Conservation (phyloP, 2,888 invertebrate species). For the Colostygia pectinataria region DNA sequence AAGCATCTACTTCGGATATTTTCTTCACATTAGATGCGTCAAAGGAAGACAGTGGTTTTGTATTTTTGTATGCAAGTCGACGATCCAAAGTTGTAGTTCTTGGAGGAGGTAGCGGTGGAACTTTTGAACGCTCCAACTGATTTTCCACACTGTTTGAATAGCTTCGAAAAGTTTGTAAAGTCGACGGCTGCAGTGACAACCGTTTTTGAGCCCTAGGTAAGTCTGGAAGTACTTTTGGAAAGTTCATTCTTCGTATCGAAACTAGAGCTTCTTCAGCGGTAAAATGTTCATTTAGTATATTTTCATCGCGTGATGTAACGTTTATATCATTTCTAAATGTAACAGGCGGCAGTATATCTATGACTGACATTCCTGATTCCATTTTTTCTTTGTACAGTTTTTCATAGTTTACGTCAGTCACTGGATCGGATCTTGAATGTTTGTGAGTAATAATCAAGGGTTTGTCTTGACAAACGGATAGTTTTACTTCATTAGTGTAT, state of each 20-base stretch:
- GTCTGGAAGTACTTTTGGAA: slow-evolving; percentile 93
- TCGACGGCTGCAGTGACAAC: slow-evolving; percentile 85
- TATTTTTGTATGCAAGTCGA: slow-evolving; percentile 71
- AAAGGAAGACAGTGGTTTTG: slow-evolving; percentile 70
- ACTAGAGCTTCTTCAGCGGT: slow-evolving; percentile 88
- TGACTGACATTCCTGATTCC: slow-evolving; percentile 47
- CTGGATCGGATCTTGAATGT: slow-evolving; percentile 87
- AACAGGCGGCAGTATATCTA: slow-evolving; percentile 69
- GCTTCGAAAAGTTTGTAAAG: slow-evolving; percentile 67
- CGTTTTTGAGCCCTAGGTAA: slow-evolving; percentile 84
- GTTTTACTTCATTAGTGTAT: slow-evolving; percentile 67
- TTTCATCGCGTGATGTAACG: slow-evolving; percentile 88
- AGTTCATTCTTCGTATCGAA: slow-evolving; percentile 89
- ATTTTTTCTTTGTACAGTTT: slow-evolving; percentile 60
- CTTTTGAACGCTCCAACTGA: slow-evolving; percentile 62
- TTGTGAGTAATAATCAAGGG: slow-evolving; percentile 83
- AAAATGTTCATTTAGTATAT: slow-evolving; percentile 59
- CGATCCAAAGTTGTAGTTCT: slow-evolving; percentile 87
- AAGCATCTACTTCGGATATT: slow-evolving; percentile 44
- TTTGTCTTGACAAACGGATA: slow-evolving; percentile 57
- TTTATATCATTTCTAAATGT: slow-evolving; percentile 85
- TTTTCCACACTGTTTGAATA: slow-evolving; percentile 54
- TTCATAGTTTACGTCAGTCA: slow-evolving; percentile 82
- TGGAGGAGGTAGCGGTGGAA: slow-evolving; percentile 89
- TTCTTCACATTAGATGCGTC: slow-evolving; percentile 51